Conservation (phyloP, 2,888 invertebrate genomes). For the Ceratothoa steindachneri region DNA sequence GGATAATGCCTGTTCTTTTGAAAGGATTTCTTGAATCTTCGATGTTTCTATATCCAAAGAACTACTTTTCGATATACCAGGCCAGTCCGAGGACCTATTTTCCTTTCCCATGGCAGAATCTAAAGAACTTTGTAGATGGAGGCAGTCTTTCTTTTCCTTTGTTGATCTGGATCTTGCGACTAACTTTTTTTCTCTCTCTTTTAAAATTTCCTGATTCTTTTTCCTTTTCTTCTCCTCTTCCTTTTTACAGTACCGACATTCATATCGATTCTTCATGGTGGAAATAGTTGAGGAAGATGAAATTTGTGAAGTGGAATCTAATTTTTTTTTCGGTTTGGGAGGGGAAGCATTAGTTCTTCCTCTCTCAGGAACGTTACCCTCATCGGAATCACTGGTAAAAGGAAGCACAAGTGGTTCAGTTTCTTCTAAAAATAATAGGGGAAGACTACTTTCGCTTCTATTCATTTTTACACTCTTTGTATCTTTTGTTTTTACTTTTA, state of each 20-base stretch:
- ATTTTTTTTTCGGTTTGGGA: background rate
- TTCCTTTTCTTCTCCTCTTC: conserved; percentile 36
- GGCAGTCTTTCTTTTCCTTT: conserved; percentile 22
- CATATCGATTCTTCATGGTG: background rate
- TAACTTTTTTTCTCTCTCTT: conserved; percentile 11
- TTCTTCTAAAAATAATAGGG: conserved; percentile 33
- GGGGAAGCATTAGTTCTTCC: background rate
- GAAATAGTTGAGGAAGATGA: too few relatives aligned
- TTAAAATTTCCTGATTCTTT: conserved; percentile 4
- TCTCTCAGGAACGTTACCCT: background rate
- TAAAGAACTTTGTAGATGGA: conserved; percentile 36
- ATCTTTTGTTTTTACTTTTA: background rate
- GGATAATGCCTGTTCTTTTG: conserved; percentile 32
- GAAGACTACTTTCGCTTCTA: conserved; percentile 37
- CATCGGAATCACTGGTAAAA: background rate
- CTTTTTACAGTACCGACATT: conserved; percentile 31
- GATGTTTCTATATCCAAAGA: conserved; percentile 37
- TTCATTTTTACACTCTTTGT: conserved; percentile 20
- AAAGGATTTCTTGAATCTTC: conserved; percentile 24
- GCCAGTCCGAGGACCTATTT: conserved; percentile 18
- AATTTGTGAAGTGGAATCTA: background rate
- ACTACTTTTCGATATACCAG: conserved; percentile 34
- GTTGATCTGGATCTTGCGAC: background rate
- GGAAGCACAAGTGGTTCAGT: conserved; percentile 14
- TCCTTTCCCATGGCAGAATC: conserved; percentile 38